phyloP scores from a whole-genome alignment of 2,113 vertebrate species.

The Rhinopithecus roxellana region DNA sequence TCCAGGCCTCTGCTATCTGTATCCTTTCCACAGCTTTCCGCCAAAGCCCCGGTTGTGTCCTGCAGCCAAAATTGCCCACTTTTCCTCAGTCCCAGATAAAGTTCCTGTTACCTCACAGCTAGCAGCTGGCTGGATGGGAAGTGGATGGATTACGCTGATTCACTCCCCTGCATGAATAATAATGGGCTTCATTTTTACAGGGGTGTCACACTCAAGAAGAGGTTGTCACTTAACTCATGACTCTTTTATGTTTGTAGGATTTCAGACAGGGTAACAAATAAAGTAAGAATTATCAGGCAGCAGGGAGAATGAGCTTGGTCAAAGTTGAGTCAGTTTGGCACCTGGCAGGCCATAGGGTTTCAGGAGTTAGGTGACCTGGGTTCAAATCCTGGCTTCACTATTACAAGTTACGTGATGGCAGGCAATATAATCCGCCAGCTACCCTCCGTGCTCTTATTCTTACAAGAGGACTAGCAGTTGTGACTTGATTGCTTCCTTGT shows the following conservation, averaged over 20 bases:
- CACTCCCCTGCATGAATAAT: neutral
- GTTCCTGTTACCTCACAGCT: neutral
- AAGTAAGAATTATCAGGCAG: neutral
- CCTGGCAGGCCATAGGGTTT: neutral
- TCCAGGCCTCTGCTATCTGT: neutral
- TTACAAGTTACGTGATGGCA: too few relatives aligned
- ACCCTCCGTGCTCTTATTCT: too few relatives aligned
- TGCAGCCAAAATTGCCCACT: neutral
- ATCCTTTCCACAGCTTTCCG: neutral
- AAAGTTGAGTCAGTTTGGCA: neutral
- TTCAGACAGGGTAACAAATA: neutral
- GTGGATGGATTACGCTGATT: too few relatives aligned
- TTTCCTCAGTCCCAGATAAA: neutral
- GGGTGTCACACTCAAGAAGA: neutral
- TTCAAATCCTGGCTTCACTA: neutral
- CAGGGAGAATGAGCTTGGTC: neutral
- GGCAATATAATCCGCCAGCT: accelerated
- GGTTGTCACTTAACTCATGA: neutral
- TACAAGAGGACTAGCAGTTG: neutral
- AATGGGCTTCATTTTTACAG: neutral
- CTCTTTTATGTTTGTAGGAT: neutral
- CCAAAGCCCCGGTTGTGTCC: neutral
- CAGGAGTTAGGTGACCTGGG: neutral
- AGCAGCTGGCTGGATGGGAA: neutral
- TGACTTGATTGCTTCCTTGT: neutral